These are phyloP conservation scores for Apomyelois bistriatella DNA, from an alignment of 2,888 invertebrate species.

Conservation along the genomic window DNA sequence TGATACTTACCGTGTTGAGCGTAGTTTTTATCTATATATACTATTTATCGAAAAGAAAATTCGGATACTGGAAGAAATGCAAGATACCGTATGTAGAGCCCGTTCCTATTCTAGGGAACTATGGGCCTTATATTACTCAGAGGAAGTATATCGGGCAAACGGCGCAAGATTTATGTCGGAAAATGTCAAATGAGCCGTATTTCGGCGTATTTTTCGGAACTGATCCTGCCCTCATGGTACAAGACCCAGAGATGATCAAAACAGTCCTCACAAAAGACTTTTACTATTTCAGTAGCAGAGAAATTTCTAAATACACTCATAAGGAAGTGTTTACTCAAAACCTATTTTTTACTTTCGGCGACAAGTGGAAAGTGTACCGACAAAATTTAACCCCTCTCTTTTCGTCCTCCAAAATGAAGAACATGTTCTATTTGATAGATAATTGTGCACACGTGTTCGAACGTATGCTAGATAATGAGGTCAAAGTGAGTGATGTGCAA, in stretches of 20 bases:
- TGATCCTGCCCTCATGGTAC: conserved; percentile 48
- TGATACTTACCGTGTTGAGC: background rate
- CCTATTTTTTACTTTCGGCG: conserved; percentile 47
- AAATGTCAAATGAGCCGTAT: conserved; percentile 42
- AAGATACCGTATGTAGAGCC: conserved; percentile 41
- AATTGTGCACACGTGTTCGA: conserved; percentile 41
- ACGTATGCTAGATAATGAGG: conserved; percentile 11
- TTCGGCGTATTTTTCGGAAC: conserved; percentile 56
- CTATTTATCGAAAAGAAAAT: conserved; percentile 31
- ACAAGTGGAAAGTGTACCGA: conserved; percentile 53
- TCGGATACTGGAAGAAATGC: conserved; percentile 45
- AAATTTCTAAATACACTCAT: conserved; percentile 37
- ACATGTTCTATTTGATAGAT: conserved; percentile 56
- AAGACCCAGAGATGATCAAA: conserved; percentile 51
- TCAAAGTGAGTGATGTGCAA: conserved; percentile 14
- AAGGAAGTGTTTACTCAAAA: conserved; percentile 41
- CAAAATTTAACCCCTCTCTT: conserved; percentile 60
- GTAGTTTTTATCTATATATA: conserved; percentile 18
- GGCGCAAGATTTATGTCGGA: conserved; percentile 39
- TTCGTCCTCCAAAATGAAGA: conserved; percentile 56
- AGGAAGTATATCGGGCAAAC: conserved; percentile 31
- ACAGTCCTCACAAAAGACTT: conserved; percentile 51
- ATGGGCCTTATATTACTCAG: conserved; percentile 39
- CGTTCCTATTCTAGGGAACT: conserved; percentile 48
- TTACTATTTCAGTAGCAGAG: conserved; percentile 54